Evolutionary conservation across 1,140 invertebrate species (phyloP), one percentile per base, ranked within the genome.

Genomic region (Nephila pilipes): DNA sequence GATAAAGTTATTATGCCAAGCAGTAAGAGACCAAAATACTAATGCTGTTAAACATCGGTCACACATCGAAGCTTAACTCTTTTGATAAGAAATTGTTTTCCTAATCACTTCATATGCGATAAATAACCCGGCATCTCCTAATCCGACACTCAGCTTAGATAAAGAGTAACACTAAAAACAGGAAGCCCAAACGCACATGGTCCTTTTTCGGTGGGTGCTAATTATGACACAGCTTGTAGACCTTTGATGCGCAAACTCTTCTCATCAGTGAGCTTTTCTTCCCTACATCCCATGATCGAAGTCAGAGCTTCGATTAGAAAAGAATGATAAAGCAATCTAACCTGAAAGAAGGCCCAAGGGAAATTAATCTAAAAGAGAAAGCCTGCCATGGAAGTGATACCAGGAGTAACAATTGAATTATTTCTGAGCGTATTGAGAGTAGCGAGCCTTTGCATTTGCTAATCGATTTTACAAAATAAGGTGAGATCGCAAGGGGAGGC

Each of bases 281-380:
- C n/a, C 25, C 25, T 65, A 65, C 12, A 14, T 75, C 69, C 18
- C 32, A 29, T 75, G 69, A 75, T 75, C 69, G 65, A 75, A 75
- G 65, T 29, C 65, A 29, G 69, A 46, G 8, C 81, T 55, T 57
- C 81, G 81, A 83, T 83, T 83, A 83, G 54, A 83, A 83, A 83
- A 83, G 81, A 83, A 83, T 83, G 81, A 83, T 83, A 83, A 83
- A 83, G 81, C 54, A 83, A 83, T 83, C 81, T 55, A 83, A 83
- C 81, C 81, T 83, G 20, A 83, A 83, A 83, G 81, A 83, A 83
- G 81, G 25, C 81, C 81, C 81, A 2, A 25, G 81, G 80, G 81
- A 83, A 83, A 83, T 83, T 83, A 83, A 83, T 83, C 81, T 57
- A 57, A 83, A 83, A 83, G 81, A 83, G 81, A 83, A 83, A 83